Evolutionary conservation across 2,113 vertebrate species (phyloP).

Genomic region (Otolemur garnettii): DNA sequence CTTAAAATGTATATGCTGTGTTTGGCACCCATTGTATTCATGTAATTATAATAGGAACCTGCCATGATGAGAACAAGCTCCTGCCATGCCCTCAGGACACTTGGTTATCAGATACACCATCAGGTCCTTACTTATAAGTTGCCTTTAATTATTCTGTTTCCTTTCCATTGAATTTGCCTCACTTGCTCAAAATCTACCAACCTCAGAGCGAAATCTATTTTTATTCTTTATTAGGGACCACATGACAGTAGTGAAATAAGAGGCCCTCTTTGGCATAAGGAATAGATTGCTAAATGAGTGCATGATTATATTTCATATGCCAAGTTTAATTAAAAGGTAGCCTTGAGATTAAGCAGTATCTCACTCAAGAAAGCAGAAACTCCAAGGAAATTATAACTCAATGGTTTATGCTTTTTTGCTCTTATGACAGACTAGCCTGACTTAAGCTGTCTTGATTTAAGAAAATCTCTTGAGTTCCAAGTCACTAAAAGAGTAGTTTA

Average conservation of each 20-base stretch:
- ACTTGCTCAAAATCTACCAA: background rate
- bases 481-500: slow-evolving; percentile 36
- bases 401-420: background rate
- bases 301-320: background rate
- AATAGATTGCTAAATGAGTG: background rate
- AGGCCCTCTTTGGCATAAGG: background rate
- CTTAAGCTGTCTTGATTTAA: slow-evolving; percentile 37
- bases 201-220: background rate
- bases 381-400: background rate
- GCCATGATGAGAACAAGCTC: background rate
- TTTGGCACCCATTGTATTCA: too few species aligned
- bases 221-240: background rate
- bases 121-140: background rate
- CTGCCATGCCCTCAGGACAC: background rate
- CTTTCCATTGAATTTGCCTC: background rate
- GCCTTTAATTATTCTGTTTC: slow-evolving; percentile 23
- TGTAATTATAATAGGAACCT: too few species aligned
- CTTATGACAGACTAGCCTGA: slow-evolving; percentile 1
- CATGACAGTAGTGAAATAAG: background rate
- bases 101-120: rapidly evolving
- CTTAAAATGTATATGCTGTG: too few species aligned
- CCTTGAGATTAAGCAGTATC: background rate
- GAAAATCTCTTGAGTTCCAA: slow-evolving; percentile 3
- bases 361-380: slow-evolving; percentile 30
- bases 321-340: slow-evolving; percentile 43